Evolutionary conservation across 2,888 invertebrate species (phyloP).

Genomic region (Sisyra nigra): DNA sequence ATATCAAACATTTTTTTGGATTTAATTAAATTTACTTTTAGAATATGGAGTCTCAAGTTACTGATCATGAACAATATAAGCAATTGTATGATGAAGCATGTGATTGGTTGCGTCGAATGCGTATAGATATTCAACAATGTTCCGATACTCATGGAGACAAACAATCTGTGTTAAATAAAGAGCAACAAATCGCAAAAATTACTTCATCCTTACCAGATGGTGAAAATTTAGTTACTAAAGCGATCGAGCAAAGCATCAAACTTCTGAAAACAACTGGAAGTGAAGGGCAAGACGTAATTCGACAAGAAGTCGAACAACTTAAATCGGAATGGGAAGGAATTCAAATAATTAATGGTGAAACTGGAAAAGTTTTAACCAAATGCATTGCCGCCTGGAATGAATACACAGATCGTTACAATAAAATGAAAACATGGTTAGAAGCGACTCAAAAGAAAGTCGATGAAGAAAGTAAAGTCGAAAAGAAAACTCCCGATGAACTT

Average conservation of each 20-base stretch:
- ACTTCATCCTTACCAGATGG: constrained; percentile 52
- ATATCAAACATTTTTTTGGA: constrained; percentile 7
- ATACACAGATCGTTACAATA: constrained; percentile 54
- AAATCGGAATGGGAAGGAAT: constrained; percentile 70
- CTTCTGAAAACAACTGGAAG: constrained; percentile 62
- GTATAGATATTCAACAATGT: constrained; percentile 69
- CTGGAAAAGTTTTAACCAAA: constrained; percentile 54
- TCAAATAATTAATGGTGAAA: constrained; percentile 58
- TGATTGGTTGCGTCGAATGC: constrained; percentile 70
- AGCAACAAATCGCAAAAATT: constrained; percentile 55
- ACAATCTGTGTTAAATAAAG: constrained; percentile 56
- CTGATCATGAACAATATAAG: constrained; percentile 75
- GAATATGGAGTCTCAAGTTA: constrained; percentile 67
- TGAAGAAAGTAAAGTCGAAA: constrained; percentile 44
- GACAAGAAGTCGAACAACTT: constrained; percentile 65
- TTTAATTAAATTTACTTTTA: constrained; percentile 20
- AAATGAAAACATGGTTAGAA: constrained; percentile 60
- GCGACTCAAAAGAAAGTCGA: constrained; percentile 48
- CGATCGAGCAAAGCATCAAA: constrained; percentile 54
- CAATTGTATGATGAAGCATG: constrained; percentile 64
- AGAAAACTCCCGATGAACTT: constrained; percentile 64
- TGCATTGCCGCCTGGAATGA: constrained; percentile 71
- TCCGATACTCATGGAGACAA: constrained; percentile 81
- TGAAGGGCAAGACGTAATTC: constrained; percentile 69
- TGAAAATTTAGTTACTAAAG: constrained; percentile 53